Percentiles rank a stretch among this genome's conserved stretches.
Evolutionary conservation across 2,113 vertebrate species (phyloP).

Genomic region (Rhegmatorhina hoffmannsi): DNA sequence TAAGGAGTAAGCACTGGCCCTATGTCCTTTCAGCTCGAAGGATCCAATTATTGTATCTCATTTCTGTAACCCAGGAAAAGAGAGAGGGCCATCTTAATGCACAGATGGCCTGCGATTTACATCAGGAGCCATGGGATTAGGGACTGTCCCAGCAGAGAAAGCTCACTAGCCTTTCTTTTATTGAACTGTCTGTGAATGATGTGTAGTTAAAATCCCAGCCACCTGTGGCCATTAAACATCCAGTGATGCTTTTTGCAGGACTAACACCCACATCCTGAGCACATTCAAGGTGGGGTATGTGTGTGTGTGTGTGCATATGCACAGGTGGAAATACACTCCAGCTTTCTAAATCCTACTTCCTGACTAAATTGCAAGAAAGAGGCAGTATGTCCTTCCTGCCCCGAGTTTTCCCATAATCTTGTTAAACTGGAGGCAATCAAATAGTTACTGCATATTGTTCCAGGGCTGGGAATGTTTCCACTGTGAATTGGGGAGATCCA

Average conservation of each 20-base stretch:
- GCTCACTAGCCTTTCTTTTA: background rate
- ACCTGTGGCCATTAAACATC: constrained; percentile 1
- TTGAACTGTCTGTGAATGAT: background rate
- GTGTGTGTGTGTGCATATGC: too few species aligned
- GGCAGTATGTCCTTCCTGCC: background rate
- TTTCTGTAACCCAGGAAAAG: constrained; percentile 7
- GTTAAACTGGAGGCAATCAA: background rate
- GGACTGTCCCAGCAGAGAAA: constrained; percentile 6
- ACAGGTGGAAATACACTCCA: background rate
- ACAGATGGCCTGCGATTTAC: constrained; percentile 43
- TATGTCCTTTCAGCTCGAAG: background rate
- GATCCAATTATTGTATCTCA: constrained; percentile 11
- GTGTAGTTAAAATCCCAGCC: background rate
- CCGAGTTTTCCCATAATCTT: background rate
- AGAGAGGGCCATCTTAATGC: background rate
- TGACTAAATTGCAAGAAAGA: background rate
- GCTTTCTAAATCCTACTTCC: background rate
- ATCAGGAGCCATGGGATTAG: constrained; percentile 30
- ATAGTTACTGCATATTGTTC: background rate
- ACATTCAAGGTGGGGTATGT: rapidly evolving
- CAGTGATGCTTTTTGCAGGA: background rate
- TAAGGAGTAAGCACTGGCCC: background rate
- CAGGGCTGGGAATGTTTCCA: background rate
- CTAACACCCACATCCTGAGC: background rate
- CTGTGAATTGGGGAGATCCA: background rate